Conservation (phyloP, 2,888 invertebrate genomes). For the Ariolimax columbianus region DNA sequence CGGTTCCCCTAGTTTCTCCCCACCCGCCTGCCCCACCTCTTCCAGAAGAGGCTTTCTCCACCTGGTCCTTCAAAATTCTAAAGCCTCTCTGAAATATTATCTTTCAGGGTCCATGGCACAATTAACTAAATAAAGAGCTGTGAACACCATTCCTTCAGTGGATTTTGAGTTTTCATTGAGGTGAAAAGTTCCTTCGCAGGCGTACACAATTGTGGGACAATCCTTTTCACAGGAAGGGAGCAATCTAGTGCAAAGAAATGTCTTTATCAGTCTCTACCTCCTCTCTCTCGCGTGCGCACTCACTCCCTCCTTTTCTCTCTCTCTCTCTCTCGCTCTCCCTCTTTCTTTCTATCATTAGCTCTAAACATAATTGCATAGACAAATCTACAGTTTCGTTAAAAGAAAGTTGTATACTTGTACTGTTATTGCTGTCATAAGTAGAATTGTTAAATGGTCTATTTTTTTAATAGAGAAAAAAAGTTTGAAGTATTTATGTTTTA, state of each 20-base stretch:
- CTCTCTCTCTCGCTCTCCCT: background rate
- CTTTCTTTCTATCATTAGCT: background rate
- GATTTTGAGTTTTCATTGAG: conserved; percentile 35
- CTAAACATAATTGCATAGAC: no score
- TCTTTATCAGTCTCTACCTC: background rate
- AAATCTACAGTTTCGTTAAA: no score
- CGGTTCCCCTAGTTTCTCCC: background rate
- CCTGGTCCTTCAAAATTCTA: conserved; percentile 31
- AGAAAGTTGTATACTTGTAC: no score
- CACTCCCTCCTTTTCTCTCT: background rate
- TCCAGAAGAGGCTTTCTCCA: conserved; percentile 30
- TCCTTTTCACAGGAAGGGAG: background rate
- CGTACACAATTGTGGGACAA: conserved; percentile 23
- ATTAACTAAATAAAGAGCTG: conserved; percentile 30
- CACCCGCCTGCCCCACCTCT: no score
- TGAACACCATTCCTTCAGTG: conserved; percentile 29
- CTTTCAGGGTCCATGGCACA: conserved; percentile 31
- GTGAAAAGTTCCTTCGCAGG: conserved; percentile 32
- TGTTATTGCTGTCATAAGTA: no score
- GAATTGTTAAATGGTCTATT: no score
- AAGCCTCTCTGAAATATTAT: conserved; percentile 45
- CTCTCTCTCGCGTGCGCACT: background rate
- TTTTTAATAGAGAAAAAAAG: no score
- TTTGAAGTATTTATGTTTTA: no score
- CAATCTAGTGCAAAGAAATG: background rate